Evolutionary conservation across 1,140 invertebrate species (phyloP).

Genomic region (Drosophila quadrilineata): DNA sequence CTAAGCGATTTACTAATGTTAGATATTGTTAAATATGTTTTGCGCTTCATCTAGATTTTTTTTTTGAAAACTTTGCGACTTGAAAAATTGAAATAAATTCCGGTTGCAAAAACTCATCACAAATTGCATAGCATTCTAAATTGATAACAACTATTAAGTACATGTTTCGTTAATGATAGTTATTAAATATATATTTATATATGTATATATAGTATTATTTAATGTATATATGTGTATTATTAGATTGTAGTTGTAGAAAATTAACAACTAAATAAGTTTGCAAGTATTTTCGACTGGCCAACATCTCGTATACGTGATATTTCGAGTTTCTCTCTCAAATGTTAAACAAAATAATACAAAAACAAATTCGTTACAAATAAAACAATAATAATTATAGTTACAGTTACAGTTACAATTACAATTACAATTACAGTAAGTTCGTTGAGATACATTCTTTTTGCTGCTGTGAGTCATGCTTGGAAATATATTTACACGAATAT

Average conservation of each 20-base stretch:
- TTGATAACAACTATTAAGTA: constrained; percentile 61
- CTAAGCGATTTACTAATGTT: constrained; percentile 53
- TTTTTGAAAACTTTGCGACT: constrained; percentile 47
- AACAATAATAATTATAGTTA: constrained; percentile 28
- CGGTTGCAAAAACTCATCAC: constrained; percentile 62
- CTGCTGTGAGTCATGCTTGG: constrained; percentile 65
- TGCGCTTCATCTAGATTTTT: constrained; percentile 4
- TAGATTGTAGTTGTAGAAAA: constrained; percentile 33
- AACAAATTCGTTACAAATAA: constrained; percentile 18
- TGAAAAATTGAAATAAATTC: constrained; percentile 30
- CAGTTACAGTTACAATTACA: constrained; percentile 27
- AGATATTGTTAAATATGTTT: constrained; percentile 30
- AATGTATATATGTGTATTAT: no score
- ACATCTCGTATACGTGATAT: constrained; percentile 49
- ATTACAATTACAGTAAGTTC: constrained; percentile 26
- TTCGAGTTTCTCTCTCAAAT: no score
- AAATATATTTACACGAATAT: constrained; percentile 73
- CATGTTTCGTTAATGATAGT: constrained; percentile 44
- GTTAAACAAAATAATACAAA: background rate
- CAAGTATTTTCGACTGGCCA: constrained; percentile 5
- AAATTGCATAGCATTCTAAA: constrained; percentile 62
- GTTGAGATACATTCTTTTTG: constrained; percentile 50
- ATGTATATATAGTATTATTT: background rate
- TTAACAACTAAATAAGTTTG: constrained; percentile 44
- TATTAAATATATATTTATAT: constrained; percentile 30